Evolutionary conservation across 2,113 vertebrate genomes (phyloP), one percentile per base, ranked within the genome.

Genomic region (Halcyon senegalensis): DNA sequence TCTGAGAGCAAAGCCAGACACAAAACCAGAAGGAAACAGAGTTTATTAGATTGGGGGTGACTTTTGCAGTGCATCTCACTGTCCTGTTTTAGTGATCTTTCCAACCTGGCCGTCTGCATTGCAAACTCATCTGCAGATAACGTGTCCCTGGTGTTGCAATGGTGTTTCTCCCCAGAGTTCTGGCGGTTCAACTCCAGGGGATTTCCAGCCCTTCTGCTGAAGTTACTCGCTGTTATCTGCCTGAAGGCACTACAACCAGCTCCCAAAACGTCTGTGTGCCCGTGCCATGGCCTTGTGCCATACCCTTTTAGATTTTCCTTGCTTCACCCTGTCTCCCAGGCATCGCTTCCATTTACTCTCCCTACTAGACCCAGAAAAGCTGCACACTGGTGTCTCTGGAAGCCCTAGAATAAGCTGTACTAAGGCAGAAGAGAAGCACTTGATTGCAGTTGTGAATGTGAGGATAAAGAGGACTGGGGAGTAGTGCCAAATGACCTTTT

Each of bases 201-300:
- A 60, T 80, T 91, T 93, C 92, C 90, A 95, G n/a, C 60, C 50
- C 68, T 85, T 50, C 35, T 35, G 53, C 63, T 86, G 87, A 43
- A 74, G 43, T 31, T 35, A 2, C 31, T 60, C 41, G 64, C 59
- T 80, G 46, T 48, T 96, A 48, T 78, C 39, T 84, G 64, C 86
- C 85, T 37, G 58, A 76, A 87, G 58, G 44, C 28, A 35, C 44
- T 75, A 35, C 51, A 77, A 5, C 11, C 20, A 30, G 41, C 51
- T 87, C 79, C 51, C 46, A 50, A 13, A 15, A 43, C 3, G 28
- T 16, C 68, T 43, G 13, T 0, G 3, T 50, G 64, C 48, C 53
- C 53, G 82, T 55, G 75, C 63, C 13, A 5, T 50, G 6, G 2
- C 74, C 55, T 79, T 23, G 18, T 69, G 75, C 75, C 23, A 7